Evolutionary conservation across 2,113 vertebrate genomes (phyloP), one percentile per base, ranked within the genome.

Genomic region (Spea multiplicata): DNA sequence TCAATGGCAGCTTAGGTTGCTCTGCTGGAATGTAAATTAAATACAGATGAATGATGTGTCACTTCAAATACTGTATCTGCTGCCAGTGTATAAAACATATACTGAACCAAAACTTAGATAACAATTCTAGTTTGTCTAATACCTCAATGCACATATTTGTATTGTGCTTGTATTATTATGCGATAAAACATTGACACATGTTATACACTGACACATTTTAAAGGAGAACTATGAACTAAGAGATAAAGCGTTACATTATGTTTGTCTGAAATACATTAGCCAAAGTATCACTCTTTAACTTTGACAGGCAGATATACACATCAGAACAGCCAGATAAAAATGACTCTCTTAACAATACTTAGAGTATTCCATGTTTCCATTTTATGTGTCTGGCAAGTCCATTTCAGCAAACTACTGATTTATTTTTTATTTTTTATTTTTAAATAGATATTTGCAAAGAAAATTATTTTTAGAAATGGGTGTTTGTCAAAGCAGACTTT

Each of bases 201-300:
- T 30, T 30, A 30, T 30, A 30, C 30, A 30, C 30, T 30, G 30
- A 57, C 75, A 69, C 45, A 47, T 76, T 50, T 46, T 73, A 12
- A 47, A 75, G 73, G 49, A 53, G 10, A 71, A 12, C 66, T 62
- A 57, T n/a, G 46, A 71, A 71, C 50, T 45, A 77, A 76, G 53
- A 57, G 75, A 77, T 77, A 69, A 62, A 49, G 16, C 66, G 69
- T 52, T 70, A 49, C 68, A 46, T 70, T 61, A 52, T 77, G 47
- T 66, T 75, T 75, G 61, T 66, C 66, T 53, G 50, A 14, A 69
- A 69, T 62, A 46, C 46, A 61, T 14, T 77, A 69, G 44, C 8
- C 61, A 46, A 16, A 48, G 17, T 48, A 49, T 69, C 47, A 66
- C 44, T 53, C 30, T 57, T 66, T 57, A 61, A 44, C 5, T 44